These are phyloP conservation scores for Amiota minor DNA, from an alignment of 2,888 invertebrate genomes.

Conservation along the genomic window DNA sequence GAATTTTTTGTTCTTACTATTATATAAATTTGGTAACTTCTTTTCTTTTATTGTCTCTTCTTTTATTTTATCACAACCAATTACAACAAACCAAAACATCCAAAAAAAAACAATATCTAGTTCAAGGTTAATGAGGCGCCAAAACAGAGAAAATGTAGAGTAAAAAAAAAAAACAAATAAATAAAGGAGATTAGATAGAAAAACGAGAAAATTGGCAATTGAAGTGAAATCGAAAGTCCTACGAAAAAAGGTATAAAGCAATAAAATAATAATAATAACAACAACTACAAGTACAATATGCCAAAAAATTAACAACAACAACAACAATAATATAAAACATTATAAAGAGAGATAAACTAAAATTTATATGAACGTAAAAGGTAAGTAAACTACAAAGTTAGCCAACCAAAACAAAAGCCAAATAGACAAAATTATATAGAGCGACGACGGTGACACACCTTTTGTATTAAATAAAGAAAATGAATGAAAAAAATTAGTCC, in stretches of 20 bases:
- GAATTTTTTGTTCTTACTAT: background rate
- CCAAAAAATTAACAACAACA: conserved; percentile 16
- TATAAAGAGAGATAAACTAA: conserved; percentile 29
- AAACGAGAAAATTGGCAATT: background rate
- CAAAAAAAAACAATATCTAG: conserved; percentile 4
- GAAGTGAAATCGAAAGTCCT: background rate
- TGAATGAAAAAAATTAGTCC: background rate
- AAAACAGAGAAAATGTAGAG: background rate
- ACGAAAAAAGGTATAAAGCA: background rate
- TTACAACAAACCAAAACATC: background rate
- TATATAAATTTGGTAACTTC: conserved; percentile 16
- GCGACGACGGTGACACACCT: too few species aligned
- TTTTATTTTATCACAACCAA: background rate
- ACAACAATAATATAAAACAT: conserved; percentile 17
- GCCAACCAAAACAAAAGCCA: too few species aligned
- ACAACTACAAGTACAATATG: conserved; percentile 12
- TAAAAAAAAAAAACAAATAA: background rate
- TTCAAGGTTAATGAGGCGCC: conserved; percentile 31
- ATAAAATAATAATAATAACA: conserved; percentile 28
- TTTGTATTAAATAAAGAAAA: background rate
- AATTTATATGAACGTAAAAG: conserved; percentile 40
- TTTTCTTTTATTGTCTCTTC: background rate
- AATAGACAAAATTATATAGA: too few species aligned
- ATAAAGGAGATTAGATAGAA: background rate
- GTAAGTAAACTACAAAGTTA: conserved; percentile 47